These are phyloP conservation scores for Catalaphyllia jardinei DNA, from an alignment of 64 coral and sea anemone genomes.

Conservation along the genomic window DNA sequence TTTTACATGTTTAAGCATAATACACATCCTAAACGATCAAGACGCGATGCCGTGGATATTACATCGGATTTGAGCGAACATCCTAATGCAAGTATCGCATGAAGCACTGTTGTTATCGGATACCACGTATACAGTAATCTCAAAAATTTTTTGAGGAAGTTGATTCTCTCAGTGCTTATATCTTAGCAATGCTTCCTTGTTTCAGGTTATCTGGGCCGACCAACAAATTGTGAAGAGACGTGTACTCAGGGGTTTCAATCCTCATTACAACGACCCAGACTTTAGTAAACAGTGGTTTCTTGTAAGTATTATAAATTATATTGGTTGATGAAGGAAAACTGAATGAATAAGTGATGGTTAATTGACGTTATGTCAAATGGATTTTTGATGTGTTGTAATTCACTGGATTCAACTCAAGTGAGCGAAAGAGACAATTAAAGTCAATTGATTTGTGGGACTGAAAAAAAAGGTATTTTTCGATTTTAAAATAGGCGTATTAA, in stretches of 20 bases:
- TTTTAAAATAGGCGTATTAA: too few species aligned
- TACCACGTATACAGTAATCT: neutral
- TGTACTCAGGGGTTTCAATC: constrained; percentile 63
- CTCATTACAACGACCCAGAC: constrained; percentile 60
- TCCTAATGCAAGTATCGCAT: constrained; percentile 48
- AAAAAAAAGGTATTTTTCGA: too few species aligned
- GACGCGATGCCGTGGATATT: constrained; percentile 62
- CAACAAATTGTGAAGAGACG: constrained; percentile 92
- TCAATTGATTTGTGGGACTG: too few species aligned
- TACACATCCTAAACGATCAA: constrained; percentile 72
- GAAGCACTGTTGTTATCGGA: neutral
- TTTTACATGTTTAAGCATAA: constrained; percentile 86
- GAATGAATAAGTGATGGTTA: too few species aligned
- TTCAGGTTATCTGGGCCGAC: constrained; percentile 87
- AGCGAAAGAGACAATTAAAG: too few species aligned
- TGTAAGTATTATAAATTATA: constrained; percentile 40
- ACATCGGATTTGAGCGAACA: constrained; percentile 59
- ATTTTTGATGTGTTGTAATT: too few species aligned
- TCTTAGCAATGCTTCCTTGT: neutral
- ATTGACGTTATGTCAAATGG: too few species aligned
- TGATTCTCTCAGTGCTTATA: neutral
- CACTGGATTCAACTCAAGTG: too few species aligned
- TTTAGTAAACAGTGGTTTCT: constrained; percentile 92
- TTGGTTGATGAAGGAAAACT: too few species aligned
- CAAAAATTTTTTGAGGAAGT: neutral